These are phyloP conservation scores for Lichenostomus cassidix DNA, from an alignment of 2,113 vertebrate species.

Conservation along the genomic window DNA sequence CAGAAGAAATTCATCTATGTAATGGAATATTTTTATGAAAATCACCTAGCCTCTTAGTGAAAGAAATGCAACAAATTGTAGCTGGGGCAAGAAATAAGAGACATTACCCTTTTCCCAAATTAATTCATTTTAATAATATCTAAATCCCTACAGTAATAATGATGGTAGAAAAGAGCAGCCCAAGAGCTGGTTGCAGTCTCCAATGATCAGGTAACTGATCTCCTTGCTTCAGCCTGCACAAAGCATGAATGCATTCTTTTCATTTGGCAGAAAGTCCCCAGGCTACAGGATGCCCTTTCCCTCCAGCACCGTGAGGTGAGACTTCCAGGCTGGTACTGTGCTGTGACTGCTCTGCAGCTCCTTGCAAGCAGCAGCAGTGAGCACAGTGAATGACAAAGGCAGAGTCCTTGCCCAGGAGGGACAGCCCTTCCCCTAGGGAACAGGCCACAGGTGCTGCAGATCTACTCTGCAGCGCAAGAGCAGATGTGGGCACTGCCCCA, in stretches of 20 bases:
- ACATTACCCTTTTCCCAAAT: background rate
- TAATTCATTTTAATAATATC: background rate
- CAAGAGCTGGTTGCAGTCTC: background rate
- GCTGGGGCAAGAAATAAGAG: background rate
- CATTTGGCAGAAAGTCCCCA: background rate
- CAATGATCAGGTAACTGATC: background rate
- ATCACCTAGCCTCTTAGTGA: background rate
- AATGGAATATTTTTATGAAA: background rate
- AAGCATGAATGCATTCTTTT: background rate
- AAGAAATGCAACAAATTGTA: background rate
- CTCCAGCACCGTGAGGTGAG: accelerated
- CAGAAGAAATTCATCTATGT: background rate
- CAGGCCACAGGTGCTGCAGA: background rate
- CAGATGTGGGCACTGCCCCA: background rate
- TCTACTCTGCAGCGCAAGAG: background rate
- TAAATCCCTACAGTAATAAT: background rate
- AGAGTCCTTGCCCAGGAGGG: background rate
- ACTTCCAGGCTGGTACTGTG: accelerated
- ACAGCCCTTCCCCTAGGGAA: background rate
- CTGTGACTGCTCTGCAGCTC: background rate
- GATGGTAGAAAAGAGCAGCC: background rate
- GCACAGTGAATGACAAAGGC: background rate
- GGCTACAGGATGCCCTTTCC: background rate
- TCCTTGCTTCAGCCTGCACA: background rate
- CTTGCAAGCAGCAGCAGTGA: background rate